These are phyloP conservation scores for Spheniscus humboldti DNA, from an alignment of 2,797 vertebrate genomes.

Conservation along the genomic window DNA sequence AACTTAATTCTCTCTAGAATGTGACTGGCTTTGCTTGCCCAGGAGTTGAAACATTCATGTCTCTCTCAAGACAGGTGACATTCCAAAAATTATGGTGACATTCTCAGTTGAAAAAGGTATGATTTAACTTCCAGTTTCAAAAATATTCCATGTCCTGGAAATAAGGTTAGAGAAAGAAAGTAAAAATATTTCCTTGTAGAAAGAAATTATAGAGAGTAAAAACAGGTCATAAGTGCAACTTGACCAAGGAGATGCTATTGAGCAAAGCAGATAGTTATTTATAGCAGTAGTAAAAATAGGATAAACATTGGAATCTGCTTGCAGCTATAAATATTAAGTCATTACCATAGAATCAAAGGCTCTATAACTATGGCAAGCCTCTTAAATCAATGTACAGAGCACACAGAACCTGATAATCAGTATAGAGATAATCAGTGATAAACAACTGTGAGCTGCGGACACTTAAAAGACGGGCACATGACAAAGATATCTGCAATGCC, in stretches of 20 bases:
- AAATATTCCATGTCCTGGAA: neutral
- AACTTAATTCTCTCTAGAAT: neutral
- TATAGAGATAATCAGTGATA: neutral
- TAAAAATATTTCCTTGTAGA: neutral
- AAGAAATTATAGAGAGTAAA: neutral
- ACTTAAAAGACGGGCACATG: neutral
- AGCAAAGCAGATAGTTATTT: neutral
- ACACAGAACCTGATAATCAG: neutral
- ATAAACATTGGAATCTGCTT: neutral
- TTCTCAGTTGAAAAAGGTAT: neutral
- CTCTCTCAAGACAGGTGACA: neutral
- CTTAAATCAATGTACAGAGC: neutral
- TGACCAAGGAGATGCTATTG: neutral
- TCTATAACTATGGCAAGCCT: neutral
- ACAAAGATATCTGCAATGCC: neutral
- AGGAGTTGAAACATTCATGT: neutral
- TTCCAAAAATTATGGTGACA: neutral
- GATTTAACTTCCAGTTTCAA: neutral
- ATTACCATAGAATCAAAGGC: constrained; percentile 6
- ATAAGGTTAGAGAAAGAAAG: neutral
- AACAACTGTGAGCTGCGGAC: neutral
- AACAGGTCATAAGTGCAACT: neutral
- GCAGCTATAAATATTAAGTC: constrained; percentile 7
- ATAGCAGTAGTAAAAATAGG: constrained; percentile 16
- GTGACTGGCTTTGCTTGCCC: neutral